Conservation (phyloP, 2,797 vertebrate species). For the Coracias cyanogaster region DNA sequence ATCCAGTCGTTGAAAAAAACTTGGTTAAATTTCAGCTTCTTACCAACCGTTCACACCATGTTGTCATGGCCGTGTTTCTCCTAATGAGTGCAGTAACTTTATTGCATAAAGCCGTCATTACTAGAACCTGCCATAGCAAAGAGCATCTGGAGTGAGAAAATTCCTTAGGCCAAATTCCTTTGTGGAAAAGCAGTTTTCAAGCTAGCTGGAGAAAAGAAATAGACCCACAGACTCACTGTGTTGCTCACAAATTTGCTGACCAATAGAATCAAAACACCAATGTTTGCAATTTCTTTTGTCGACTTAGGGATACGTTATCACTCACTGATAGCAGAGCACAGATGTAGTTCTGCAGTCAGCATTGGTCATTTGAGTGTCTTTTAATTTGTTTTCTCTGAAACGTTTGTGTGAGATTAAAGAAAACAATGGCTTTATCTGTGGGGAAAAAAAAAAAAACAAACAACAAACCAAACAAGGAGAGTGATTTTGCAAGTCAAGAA, state of each 20-base stretch:
- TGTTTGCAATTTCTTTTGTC: background rate
- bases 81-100: background rate
- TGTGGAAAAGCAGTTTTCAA: background rate
- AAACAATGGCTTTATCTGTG: conserved; percentile 9
- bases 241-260: background rate
- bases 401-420: background rate
- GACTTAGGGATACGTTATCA: background rate
- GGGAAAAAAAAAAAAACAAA: background rate
- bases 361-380: background rate
- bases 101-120: rapidly evolving
- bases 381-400: background rate
- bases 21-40: background rate
- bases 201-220: background rate
- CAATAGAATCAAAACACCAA: background rate
- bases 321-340: background rate
- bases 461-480: background rate
- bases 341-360: background rate
- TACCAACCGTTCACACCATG: background rate
- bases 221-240: background rate
- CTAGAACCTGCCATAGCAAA: background rate
- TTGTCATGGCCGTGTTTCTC: background rate
- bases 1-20: background rate
- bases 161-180: background rate
- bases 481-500: background rate
- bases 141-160: rapidly evolving